Conservation (phyloP, 2,888 invertebrate species). For the Cerceris ruficornis region DNA sequence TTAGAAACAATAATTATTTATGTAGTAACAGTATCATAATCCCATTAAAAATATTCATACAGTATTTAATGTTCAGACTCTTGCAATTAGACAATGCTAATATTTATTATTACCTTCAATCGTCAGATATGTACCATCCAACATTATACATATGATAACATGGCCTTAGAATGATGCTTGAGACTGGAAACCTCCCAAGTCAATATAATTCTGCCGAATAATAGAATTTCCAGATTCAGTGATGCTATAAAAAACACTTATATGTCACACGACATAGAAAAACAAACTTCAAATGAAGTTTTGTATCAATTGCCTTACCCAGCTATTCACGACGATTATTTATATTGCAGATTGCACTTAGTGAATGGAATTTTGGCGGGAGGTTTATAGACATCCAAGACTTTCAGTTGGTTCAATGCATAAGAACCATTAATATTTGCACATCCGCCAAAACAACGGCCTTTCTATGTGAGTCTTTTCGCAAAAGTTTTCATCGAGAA, state of each 20-base stretch:
- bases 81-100: neutral
- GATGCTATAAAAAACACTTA: conserved; percentile 2
- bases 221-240: conserved; percentile 42
- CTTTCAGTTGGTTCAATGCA: conserved; percentile 16
- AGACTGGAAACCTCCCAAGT: conserved; percentile 38
- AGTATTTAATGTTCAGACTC: neutral
- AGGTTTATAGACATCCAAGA: conserved; percentile 47
- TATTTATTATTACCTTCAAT: conserved; percentile 54
- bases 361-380: conserved; percentile 67
- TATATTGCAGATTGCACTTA: conserved; percentile 64
- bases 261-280: conserved; percentile 14
- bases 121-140: conserved; percentile 58
- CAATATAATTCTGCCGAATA: conserved; percentile 45
- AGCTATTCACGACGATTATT: conserved; percentile 68
- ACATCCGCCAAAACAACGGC: conserved; percentile 28
- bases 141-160: conserved; percentile 63
- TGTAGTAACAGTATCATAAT: neutral
- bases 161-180: conserved; percentile 47
- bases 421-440: conserved; percentile 25
- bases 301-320: conserved; percentile 66
- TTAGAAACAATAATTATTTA: no score
- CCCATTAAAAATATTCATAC: neutral
- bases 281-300: conserved; percentile 35
- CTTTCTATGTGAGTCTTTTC: conserved; percentile 28
- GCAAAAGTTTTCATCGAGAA: conserved; percentile 52